Base-by-base conservation (phyloP, 2,113 vertebrate genomes). In the Hoplias malabaricus region DNA sequence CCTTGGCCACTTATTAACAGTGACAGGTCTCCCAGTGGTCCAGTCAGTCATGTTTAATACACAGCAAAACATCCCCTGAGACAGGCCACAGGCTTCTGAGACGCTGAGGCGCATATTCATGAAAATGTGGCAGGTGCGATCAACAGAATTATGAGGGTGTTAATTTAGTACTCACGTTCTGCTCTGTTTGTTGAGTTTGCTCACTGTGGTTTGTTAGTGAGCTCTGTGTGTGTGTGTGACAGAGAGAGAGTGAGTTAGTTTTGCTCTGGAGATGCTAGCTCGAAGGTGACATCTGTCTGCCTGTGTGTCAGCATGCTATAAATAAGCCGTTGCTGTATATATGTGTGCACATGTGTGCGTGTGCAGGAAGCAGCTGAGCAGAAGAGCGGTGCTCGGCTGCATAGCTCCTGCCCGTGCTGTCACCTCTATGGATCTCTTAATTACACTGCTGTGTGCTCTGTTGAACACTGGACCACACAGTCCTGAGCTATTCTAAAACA, bases 401-500 rank as follows among this genome's bases (percentile, higher is more conserved):
- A 91, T 90, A 88, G 90, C 91, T 88, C 84, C 88, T 85, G 71
- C 89, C 90, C 87, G 88, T 88, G 81, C 92, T 90, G 91, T 90
- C 88, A 90, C 86, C 88, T 91, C 88, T 77, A 84, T 85, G 87
- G 89, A 91, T 90, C 88, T 92, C 90, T 93, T 91, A 88, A 92
- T 93, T 91, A 92, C 89, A 88, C 88, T 61, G 66, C 90, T 82
- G 86, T 87, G 86, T 87, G 86, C 86, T 83, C 80, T 84, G 89
- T 84, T 88, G 82, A 87, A 88, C 84, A 56, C 75, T 78, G 83
- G 78, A 79, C 79, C 66, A 85, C 86, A 84, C 87, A 84, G 78
- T 77, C 46, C 56, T 48, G 69, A 82, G 54, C 80, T 65, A 68
- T 21, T 36, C 59, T 36, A 63, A 63, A 36, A 46, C 66, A 38